Evolutionary conservation across 2,888 invertebrate species (phyloP), one percentile per base, ranked within the genome.

Genomic region (Tiphia femorata): DNA sequence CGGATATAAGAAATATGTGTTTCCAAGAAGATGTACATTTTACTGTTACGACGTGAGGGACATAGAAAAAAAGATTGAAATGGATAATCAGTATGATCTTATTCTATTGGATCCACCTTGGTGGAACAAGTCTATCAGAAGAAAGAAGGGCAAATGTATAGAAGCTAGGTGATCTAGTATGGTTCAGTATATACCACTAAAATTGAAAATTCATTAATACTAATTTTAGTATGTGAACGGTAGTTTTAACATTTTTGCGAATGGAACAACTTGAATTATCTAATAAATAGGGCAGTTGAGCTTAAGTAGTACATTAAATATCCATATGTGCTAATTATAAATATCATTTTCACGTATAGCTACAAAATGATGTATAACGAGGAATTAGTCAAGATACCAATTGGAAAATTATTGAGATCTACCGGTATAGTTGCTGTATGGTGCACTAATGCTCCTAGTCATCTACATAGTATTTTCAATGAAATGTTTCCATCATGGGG

Each of bases 71-170:
- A 85, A 87, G 66, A 84, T 88, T 40, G 70, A 82, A 20, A 83
- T 85, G 52, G 84, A 85, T 5, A 80, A 80, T 51, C 86, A 85
- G 57, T 97, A 88, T 86, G 93, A 97, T 82, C 85, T 96, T 48
- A 87, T 98, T 46, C 84, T 97, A 14, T 86, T 97, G 67, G 98
- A 98, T 85, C 98, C 98, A 25, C 97, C 98, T 0, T 98, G 98
- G 98, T 91, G 92, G 87, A 98, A 98, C 81, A 96, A 96, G 84
- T 97, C 94, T 62, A 95, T 97, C 41, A 89, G 95, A 73, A 88
- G 98, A 60, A 86, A 92, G 76, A 92, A 91, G 76, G 85, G 85
- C 68, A 87, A 87, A 53, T 87, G 87, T 78, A 76, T 83, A 47
- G 87, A 89, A 57, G 84, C 90, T 66, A 90, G 91, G 87, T 92